Evolutionary conservation across 2,888 invertebrate species (phyloP).

Genomic region (Drosophila algonquin): DNA sequence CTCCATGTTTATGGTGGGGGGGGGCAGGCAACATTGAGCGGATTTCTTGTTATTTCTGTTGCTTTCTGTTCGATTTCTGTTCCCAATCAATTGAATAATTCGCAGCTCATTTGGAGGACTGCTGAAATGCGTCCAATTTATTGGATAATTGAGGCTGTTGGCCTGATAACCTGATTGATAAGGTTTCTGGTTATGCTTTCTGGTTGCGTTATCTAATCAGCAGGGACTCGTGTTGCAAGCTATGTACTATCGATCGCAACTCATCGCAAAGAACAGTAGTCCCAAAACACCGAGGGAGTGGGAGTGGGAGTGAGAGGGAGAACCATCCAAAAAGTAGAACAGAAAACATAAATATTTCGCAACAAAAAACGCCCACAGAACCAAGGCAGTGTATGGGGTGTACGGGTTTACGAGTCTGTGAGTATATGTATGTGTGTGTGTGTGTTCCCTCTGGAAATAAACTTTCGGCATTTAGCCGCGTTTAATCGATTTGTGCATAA

Average conservation of each 20-base stretch:
- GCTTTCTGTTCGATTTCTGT: slow-evolving; percentile 14
- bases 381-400: no score
- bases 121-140: slow-evolving; percentile 31
- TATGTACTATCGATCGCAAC: slow-evolving; percentile 56
- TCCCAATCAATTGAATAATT: slow-evolving; percentile 30
- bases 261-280: slow-evolving; percentile 37
- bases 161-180: slow-evolving; percentile 28
- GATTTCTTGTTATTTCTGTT: slow-evolving; percentile 6
- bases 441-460: slow-evolving; percentile 63
- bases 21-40: neutral
- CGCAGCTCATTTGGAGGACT: slow-evolving; percentile 9
- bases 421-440: slow-evolving; percentile 11
- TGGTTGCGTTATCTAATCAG: slow-evolving; percentile 43
- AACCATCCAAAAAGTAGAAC: slow-evolving; percentile 46
- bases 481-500: slow-evolving; percentile 72
- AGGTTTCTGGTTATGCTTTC: neutral
- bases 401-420: neutral
- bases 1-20: slow-evolving; percentile 26
- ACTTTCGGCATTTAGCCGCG: slow-evolving; percentile 64
- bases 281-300: neutral
- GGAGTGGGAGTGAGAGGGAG: neutral
- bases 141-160: slow-evolving; percentile 24
- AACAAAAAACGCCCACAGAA: slow-evolving; percentile 54
- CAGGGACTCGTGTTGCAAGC: slow-evolving; percentile 29
- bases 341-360: slow-evolving; percentile 59